phyloP scores from a whole-genome alignment of 2,113 vertebrate genomes.

The Nothoprocta pentlandii region DNA sequence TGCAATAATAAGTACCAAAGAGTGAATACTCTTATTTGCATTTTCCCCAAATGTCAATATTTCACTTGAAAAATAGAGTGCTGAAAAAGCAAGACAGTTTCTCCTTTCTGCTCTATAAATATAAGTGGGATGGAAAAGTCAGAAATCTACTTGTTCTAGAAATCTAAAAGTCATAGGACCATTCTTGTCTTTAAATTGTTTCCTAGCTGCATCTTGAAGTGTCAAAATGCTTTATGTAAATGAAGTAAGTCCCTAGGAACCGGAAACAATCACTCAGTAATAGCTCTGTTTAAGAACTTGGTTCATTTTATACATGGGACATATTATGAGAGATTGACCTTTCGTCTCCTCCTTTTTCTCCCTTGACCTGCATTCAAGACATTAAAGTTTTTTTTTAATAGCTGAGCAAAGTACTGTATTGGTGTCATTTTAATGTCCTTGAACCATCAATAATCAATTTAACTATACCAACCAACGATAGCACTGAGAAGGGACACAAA shows the following conservation, averaged over 20 bases:
- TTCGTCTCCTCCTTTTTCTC: neutral
- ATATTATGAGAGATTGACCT: neutral
- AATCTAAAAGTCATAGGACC: neutral
- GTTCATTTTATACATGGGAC: neutral
- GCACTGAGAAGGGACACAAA: neutral
- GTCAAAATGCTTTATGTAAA: neutral
- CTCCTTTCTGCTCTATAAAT: neutral
- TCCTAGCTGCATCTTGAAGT: neutral
- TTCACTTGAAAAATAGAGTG: neutral
- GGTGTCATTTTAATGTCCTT: neutral
- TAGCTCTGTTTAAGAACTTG: neutral
- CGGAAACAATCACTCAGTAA: neutral
- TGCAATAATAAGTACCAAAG: neutral
- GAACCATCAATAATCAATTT: neutral
- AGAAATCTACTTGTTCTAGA: neutral
- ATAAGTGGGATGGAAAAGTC: neutral
- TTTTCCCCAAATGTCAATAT: constrained; percentile 2
- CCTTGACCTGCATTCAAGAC: neutral
- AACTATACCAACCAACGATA: neutral
- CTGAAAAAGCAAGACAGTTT: neutral
- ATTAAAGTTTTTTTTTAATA: neutral
- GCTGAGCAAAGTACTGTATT: neutral
- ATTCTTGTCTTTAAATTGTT: neutral
- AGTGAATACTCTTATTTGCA: neutral
- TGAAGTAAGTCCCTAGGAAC: neutral